phyloP scores from a whole-genome alignment of 23 tunicate species.

The Styela clava region DNA sequence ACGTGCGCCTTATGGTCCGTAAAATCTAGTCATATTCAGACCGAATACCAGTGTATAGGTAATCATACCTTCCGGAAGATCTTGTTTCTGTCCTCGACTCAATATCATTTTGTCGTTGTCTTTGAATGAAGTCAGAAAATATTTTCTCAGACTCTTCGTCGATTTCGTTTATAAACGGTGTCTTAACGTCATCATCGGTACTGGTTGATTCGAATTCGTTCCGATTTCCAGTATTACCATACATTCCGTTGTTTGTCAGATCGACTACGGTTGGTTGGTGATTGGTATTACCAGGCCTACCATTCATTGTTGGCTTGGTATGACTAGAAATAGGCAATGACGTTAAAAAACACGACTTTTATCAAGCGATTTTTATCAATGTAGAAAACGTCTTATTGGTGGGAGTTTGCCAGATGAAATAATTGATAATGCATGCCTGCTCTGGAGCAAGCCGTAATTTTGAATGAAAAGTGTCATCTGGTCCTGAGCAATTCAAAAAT shows the following conservation, averaged over 20 bases:
- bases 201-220: conserved; percentile 2
- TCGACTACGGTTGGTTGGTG: conserved; percentile 2
- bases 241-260: background rate
- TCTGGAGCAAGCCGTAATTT: no score
- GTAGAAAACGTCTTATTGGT: no score
- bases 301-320: background rate
- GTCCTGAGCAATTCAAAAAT: no score
- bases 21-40: no score
- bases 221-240: background rate
- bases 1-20: no score
- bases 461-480: no score
- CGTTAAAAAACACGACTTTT: no score
- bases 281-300: background rate
- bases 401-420: no score
- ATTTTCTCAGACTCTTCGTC: background rate
- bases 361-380: no score
- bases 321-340: no score
- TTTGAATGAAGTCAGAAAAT: background rate
- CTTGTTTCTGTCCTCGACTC: background rate
- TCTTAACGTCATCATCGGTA: background rate
- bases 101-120: background rate
- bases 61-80: conserved; percentile 5
- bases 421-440: no score
- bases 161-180: background rate
- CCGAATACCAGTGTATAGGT: no score